Evolutionary conservation across 2,888 invertebrate species (phyloP).

Genomic region (Meganola albula): DNA sequence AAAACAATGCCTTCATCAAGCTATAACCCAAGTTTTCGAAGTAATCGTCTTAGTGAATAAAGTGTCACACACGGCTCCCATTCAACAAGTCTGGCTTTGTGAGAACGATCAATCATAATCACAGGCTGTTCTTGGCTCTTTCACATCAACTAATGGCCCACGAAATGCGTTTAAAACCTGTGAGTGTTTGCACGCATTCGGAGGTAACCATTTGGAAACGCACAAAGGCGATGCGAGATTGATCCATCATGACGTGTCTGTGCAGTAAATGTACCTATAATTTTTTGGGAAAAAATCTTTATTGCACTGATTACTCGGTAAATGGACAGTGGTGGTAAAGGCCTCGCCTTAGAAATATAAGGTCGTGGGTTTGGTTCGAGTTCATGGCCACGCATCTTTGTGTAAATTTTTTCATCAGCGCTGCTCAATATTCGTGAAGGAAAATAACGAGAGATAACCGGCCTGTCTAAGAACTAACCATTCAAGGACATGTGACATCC

Average conservation of each 20-base stretch:
- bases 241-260: conserved; percentile 71
- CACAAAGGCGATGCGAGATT: conserved; percentile 56
- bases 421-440: too few relatives aligned
- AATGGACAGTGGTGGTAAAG: too few relatives aligned
- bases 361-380: neutral
- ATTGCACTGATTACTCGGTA: too few relatives aligned
- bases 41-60: conserved; percentile 37
- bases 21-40: conserved; percentile 22
- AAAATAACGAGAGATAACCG: too few relatives aligned
- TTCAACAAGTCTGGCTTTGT: conserved; percentile 73
- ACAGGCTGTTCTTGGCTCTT: conserved; percentile 71
- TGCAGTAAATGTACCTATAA: conserved; percentile 25
- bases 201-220: conserved; percentile 71
- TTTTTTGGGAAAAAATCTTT: too few relatives aligned
- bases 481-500: too few relatives aligned
- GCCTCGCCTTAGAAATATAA: too few relatives aligned
- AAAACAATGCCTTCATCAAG: conserved; percentile 33
- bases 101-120: conserved; percentile 74
- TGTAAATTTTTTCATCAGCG: neutral
- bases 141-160: conserved; percentile 74
- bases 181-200: conserved; percentile 61
- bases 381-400: neutral
- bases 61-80: conserved; percentile 61
- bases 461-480: too few relatives aligned
- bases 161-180: conserved; percentile 76